A percentile compares a stretch with the other conserved stretches of the same genome.
phyloP scores from a whole-genome alignment of 1,140 invertebrate species.

The Bombus pyrosoma region DNA sequence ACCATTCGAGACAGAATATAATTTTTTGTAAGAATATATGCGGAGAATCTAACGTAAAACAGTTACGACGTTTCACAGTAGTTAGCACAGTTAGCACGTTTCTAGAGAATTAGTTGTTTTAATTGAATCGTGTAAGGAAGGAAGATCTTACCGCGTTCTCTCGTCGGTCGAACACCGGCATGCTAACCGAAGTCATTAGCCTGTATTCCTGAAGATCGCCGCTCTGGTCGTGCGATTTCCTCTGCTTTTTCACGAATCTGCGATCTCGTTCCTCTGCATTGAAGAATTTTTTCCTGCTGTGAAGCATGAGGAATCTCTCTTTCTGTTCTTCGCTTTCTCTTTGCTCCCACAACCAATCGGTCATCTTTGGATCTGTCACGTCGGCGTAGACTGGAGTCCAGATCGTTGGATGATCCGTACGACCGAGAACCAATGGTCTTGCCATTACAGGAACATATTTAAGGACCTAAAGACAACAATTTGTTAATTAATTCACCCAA shows the following conservation, averaged over 20 bases:
- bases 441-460: constrained; percentile 96
- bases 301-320: constrained; percentile 86
- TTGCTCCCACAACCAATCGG: constrained; percentile 94
- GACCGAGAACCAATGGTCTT: constrained; percentile 91
- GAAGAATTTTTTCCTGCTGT: constrained; percentile 83
- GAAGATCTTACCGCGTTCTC: constrained; percentile 88
- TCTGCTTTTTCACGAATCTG: constrained; percentile 81
- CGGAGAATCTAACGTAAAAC: neutral
- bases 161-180: constrained; percentile 94
- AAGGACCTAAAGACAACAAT: constrained; percentile 84
- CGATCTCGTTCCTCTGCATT: constrained; percentile 84
- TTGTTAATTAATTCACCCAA: neutral
- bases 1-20: neutral
- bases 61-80: too few relatives aligned
- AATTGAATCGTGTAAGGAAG: neutral
- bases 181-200: constrained; percentile 95
- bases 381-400: constrained; percentile 98
- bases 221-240: constrained; percentile 83
- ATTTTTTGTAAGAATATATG: neutral
- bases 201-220: constrained; percentile 85
- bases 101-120: neutral
- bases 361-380: constrained; percentile 93
- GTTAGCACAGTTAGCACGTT: too few relatives aligned
- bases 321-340: constrained; percentile 90
- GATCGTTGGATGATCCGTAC: constrained; percentile 89